A percentile compares a stretch with the other conserved stretches of the same genome.
Evolutionary conservation across 1,140 invertebrate species (phyloP).

Genomic region (Phthorimaea operculella): DNA sequence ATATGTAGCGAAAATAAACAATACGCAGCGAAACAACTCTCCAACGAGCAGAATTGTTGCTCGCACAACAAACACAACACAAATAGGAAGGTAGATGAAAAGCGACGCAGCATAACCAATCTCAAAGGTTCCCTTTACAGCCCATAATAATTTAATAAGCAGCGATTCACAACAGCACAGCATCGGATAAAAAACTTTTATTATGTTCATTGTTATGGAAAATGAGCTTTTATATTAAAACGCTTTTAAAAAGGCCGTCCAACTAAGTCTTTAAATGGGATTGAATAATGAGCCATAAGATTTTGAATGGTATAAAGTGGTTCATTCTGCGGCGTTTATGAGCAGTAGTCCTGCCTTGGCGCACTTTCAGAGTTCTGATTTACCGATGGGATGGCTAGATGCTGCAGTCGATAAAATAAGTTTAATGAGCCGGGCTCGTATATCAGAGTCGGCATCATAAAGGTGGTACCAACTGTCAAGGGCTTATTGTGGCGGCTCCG

Average conservation of each 20-base stretch:
- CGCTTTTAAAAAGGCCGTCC: conserved; percentile 50
- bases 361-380: conserved; percentile 44
- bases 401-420: conserved; percentile 58
- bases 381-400: conserved; percentile 36
- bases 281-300: conserved; percentile 62
- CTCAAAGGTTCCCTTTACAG: conserved; percentile 21
- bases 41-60: background rate
- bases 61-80: background rate
- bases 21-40: no score
- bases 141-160: conserved; percentile 50
- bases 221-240: conserved; percentile 56
- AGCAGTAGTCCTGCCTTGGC: conserved; percentile 23
- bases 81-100: background rate
- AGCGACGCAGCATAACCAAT: background rate
- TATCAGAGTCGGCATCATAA: conserved; percentile 65
- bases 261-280: conserved; percentile 53
- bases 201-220: conserved; percentile 57
- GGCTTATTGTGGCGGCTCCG: conserved; percentile 54
- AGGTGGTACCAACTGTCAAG: conserved; percentile 63
- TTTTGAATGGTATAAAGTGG: conserved; percentile 54
- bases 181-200: conserved; percentile 32
- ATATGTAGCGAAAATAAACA: no score
- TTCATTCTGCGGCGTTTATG: conserved; percentile 49
- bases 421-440: conserved; percentile 56
- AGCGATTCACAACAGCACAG: conserved; percentile 41